Evolutionary conservation across 2,797 vertebrate genomes (phyloP), one percentile per base, ranked within the genome.

Genomic region (Diceros bicornis): DNA sequence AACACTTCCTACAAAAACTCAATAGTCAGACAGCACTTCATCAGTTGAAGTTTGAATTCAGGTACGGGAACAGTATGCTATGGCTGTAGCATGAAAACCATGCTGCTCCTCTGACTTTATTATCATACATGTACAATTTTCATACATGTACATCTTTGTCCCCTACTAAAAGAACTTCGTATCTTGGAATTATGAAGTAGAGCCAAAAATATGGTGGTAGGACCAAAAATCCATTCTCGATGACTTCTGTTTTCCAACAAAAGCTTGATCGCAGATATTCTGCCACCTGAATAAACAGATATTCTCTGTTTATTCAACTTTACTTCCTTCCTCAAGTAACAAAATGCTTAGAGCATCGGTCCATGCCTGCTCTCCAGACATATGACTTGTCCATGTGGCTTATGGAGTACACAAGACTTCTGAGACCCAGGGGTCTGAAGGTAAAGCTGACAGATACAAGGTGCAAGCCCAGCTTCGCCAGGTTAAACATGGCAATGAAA

Each of bases 11-110:
- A 98, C 97, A 98, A 98, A 98, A 97, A 91, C 94, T 98, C 98
- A 98, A 98, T 98, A 98, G 97, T 98, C 94, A 98, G 50, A 78
- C 94, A 97, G 96, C 98, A 98, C 98, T 98, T 98, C 98, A 98
- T 98, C 97, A 98, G 86, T 91, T 97, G 23, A 93, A 98, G 96
- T 91, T 90, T 97, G 96, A 97, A 97, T 98, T 98, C 97, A 97
- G 97, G 97, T 96, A 95, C 94, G 91, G 91, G 96, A 98, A 90
- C 55, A 95, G 97, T 98, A 98, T 83, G 64, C 78, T 97, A 96
- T 57, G 89, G 88, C 91, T 59, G 4, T 18, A 91, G 57, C 74
- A 61, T 41, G 34, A 96, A 97, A 98, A 97, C 57, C 0, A 0
- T 23, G 27, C 47, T 61, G 25, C 27, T 78, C 37, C 72, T 77